Evolutionary conservation across 2,113 vertebrate species (phyloP).

Genomic region (Cyprinodon brontotheroides): DNA sequence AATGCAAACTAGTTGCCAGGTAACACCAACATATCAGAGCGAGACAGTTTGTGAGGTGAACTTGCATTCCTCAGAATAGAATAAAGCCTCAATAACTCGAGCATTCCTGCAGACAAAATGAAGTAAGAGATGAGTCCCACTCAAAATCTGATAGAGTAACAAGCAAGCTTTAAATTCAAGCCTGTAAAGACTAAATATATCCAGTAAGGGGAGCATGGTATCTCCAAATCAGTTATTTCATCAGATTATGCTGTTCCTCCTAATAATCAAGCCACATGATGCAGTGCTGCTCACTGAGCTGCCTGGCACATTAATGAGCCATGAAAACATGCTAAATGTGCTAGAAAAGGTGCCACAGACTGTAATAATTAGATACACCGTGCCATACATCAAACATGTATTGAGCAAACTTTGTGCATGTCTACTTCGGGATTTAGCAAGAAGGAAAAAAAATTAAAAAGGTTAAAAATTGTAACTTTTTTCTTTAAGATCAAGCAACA

Average conservation of each 20-base stretch:
- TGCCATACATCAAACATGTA: conserved; percentile 3
- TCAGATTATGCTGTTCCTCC: conserved; percentile 36
- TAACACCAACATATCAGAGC: conserved; percentile 57
- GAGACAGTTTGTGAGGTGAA: conserved; percentile 37
- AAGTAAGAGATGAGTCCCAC: conserved; percentile 18
- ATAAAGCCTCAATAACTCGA: conserved; percentile 14
- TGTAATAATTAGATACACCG: conserved; percentile 46
- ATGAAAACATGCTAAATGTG: conserved; percentile 57
- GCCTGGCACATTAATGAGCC: conserved; percentile 53
- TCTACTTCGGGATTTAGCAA: background rate
- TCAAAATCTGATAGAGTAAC: background rate
- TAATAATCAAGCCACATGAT: conserved; percentile 56
- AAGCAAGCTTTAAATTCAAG: conserved; percentile 4
- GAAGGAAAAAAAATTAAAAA: background rate
- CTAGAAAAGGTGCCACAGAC: conserved; percentile 47
- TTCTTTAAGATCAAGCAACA: conserved; percentile 29
- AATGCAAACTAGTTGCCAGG: conserved; percentile 66
- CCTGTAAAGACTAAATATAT: conserved; percentile 20
- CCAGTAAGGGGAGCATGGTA: conserved; percentile 21
- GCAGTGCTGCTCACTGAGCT: conserved; percentile 44
- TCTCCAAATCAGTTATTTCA: conserved; percentile 53
- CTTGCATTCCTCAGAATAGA: conserved; percentile 45
- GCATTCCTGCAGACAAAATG: conserved; percentile 17
- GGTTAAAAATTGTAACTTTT: background rate
- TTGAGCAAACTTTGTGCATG: conserved; percentile 22